phyloP scores from a whole-genome alignment of 1,140 invertebrate genomes.

The Ceratina calcarata region DNA sequence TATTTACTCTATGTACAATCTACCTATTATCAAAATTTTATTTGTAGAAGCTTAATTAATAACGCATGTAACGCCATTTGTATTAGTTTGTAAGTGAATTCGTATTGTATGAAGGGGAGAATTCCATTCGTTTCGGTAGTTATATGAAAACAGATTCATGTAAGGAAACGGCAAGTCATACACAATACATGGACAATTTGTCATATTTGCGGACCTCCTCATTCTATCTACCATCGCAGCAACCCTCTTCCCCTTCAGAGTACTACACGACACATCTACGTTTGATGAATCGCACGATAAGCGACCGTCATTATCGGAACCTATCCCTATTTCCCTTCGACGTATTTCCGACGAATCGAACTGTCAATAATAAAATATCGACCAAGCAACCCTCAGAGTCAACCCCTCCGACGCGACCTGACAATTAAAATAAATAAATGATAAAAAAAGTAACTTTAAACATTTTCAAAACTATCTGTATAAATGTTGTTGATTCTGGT shows the following conservation, averaged over 20 bases:
- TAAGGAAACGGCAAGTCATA: conserved; percentile 6
- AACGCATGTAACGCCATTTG: neutral
- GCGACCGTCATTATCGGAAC: conserved; percentile 69
- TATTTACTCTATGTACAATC: too few species aligned
- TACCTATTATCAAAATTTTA: too few species aligned
- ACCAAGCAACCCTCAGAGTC: neutral
- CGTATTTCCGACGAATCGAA: conserved; percentile 1
- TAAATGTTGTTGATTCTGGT: too few species aligned
- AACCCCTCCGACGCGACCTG: too few species aligned
- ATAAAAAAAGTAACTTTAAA: too few species aligned
- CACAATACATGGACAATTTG: conserved; percentile 67
- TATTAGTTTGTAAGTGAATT: neutral
- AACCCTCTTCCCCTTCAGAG: conserved; percentile 23
- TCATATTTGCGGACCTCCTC: conserved; percentile 58
- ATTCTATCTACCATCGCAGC: conserved; percentile 21
- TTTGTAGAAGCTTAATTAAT: neutral
- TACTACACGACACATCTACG: conserved; percentile 54
- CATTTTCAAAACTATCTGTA: too few species aligned
- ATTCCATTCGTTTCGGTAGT: neutral
- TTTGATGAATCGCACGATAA: conserved; percentile 77
- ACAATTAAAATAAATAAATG: too few species aligned
- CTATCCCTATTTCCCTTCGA: neutral
- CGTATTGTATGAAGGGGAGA: neutral
- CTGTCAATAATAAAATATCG: neutral
- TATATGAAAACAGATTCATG: neutral